phyloP scores from a whole-genome alignment of 2,797 vertebrate species.

The Molossus alvarezi region DNA sequence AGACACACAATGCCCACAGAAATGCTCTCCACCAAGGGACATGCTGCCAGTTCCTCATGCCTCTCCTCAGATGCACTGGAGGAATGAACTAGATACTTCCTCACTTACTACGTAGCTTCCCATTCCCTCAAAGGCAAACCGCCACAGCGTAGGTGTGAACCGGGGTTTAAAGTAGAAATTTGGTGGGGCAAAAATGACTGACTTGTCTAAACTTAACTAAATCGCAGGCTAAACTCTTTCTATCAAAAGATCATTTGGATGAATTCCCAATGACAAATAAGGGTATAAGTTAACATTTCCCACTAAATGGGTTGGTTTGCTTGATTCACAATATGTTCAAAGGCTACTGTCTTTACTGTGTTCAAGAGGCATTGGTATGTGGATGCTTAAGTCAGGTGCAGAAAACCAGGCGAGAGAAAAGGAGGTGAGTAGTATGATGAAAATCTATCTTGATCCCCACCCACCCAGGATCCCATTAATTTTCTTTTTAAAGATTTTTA shows the following conservation, averaged over 20 bases:
- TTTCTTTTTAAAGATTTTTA: background rate
- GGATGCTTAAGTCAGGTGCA: background rate
- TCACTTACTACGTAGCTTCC: background rate
- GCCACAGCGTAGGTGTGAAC: background rate
- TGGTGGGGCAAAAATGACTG: background rate
- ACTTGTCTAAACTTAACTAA: background rate
- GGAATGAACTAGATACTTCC: background rate
- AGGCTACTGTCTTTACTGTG: background rate
- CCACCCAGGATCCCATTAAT: background rate
- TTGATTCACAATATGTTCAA: background rate
- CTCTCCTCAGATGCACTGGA: background rate
- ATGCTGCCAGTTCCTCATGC: background rate
- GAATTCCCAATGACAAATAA: background rate
- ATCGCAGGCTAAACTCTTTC: background rate
- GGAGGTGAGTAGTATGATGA: background rate
- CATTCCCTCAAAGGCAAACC: background rate
- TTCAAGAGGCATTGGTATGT: background rate
- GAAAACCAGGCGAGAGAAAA: background rate
- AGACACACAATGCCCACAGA: background rate
- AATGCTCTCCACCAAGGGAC: background rate
- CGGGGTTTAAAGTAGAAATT: background rate
- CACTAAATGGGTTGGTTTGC: background rate
- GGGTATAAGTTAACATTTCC: background rate
- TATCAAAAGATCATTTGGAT: background rate
- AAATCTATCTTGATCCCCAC: background rate